Evolutionary conservation across 2,113 vertebrate genomes (phyloP).

Genomic region (Cardinalis cardinalis): DNA sequence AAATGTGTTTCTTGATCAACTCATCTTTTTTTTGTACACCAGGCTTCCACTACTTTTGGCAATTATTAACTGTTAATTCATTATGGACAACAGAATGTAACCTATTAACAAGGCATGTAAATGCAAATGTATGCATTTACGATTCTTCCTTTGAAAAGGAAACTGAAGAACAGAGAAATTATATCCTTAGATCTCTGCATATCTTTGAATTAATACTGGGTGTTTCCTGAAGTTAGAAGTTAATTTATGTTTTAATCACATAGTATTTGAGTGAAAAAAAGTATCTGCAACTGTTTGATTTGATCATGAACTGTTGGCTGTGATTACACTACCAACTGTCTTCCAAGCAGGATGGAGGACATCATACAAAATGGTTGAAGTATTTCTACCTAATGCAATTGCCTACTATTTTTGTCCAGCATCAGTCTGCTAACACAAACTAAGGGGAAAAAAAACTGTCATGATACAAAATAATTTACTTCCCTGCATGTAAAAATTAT

Average conservation of each 20-base stretch:
- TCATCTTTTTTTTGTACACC: background rate
- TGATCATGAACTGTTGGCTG: background rate
- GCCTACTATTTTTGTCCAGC: background rate
- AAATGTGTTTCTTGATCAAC: background rate
- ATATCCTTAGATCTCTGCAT: background rate
- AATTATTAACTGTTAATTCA: background rate
- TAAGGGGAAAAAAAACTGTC: background rate
- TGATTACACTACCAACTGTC: background rate
- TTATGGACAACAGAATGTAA: background rate
- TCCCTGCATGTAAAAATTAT: background rate
- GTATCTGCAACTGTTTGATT: background rate
- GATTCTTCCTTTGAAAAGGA: background rate
- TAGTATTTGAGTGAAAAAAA: background rate
- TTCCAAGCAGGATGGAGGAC: background rate
- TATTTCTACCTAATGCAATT: background rate
- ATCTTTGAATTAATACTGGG: background rate
- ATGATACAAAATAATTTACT: background rate
- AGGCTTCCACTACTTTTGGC: background rate
- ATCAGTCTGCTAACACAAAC: background rate
- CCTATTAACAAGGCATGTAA: background rate
- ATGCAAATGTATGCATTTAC: background rate
- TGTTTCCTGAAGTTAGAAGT: background rate
- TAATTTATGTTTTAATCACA: background rate
- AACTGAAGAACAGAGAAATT: background rate
- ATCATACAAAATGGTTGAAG: background rate